Conservation (phyloP, 2,888 invertebrate species). For the Itoplectis maculator region DNA sequence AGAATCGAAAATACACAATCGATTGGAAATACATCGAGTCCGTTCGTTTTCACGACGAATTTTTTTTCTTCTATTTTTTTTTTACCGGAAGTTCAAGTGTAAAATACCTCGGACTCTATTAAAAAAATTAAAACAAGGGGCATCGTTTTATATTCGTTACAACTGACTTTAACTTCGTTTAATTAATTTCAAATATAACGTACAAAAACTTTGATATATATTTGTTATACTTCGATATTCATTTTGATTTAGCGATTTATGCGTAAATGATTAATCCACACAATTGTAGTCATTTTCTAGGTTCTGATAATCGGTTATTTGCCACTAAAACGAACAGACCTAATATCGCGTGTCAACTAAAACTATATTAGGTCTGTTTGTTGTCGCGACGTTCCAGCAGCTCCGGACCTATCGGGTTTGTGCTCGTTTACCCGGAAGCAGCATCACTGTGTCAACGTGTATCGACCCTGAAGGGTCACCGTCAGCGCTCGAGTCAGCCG, state of each 20-base stretch:
- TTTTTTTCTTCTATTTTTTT: too few relatives aligned
- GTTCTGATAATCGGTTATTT: background rate
- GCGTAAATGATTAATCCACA: too few relatives aligned
- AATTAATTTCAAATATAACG: too few relatives aligned
- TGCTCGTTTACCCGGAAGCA: background rate
- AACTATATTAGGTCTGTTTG: background rate
- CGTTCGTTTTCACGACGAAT: background rate
- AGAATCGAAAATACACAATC: conserved; percentile 10
- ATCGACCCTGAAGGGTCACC: background rate
- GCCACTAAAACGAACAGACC: background rate
- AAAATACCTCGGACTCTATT: background rate
- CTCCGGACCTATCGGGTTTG: background rate
- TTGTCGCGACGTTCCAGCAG: background rate
- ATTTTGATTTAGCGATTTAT: too few relatives aligned
- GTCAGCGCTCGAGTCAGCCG: background rate
- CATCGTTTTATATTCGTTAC: background rate
- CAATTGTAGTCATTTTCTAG: too few relatives aligned
- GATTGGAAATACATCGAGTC: background rate
- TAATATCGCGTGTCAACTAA: background rate
- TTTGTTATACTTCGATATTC: too few relatives aligned
- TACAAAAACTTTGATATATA: too few relatives aligned
- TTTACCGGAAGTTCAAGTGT: background rate
- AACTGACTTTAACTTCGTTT: background rate
- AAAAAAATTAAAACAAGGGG: background rate
- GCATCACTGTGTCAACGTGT: background rate